Evolutionary conservation across 2,797 vertebrate genomes (phyloP).

Genomic region (Diglossa cyanea): DNA sequence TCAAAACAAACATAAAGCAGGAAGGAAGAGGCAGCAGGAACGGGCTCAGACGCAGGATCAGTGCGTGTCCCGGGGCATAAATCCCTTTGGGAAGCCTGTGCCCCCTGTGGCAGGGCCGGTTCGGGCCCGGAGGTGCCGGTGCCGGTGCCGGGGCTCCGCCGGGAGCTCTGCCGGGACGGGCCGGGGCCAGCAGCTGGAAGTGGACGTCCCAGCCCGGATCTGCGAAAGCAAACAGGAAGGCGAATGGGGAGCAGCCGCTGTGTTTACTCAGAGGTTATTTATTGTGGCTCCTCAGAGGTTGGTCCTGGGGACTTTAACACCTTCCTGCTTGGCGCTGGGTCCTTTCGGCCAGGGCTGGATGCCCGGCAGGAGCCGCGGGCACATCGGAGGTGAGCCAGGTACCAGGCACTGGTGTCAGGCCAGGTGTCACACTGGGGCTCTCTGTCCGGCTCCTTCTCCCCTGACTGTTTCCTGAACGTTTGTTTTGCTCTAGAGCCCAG

Average conservation of each 20-base stretch:
- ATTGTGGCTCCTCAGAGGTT: not conserved
- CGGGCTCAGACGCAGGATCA: not conserved
- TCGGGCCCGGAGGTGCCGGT: fast-evolving
- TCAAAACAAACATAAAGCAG: not conserved
- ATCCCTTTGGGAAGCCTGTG: not conserved
- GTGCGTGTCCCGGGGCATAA: not conserved
- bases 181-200: not conserved
- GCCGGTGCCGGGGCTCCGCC: not conserved
- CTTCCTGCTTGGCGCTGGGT: not conserved
- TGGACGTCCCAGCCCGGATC: not conserved
- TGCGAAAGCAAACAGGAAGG: slow-evolving; percentile 52
- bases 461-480: not conserved
- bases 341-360: not conserved
- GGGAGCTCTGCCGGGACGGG: not conserved
- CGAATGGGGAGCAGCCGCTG: not conserved
- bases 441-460: not conserved
- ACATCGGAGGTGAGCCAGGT: not conserved
- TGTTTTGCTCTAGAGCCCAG: not conserved
- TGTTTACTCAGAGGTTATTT: not conserved
- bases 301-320: not conserved
- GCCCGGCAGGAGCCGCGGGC: not conserved
- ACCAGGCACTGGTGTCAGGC: not conserved
- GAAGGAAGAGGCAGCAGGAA: not conserved
- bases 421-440: not conserved
- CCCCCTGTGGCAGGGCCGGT: not conserved